These are phyloP conservation scores for Morpho deidamia DNA, from an alignment of 2,888 invertebrate species.

Conservation along the genomic window DNA sequence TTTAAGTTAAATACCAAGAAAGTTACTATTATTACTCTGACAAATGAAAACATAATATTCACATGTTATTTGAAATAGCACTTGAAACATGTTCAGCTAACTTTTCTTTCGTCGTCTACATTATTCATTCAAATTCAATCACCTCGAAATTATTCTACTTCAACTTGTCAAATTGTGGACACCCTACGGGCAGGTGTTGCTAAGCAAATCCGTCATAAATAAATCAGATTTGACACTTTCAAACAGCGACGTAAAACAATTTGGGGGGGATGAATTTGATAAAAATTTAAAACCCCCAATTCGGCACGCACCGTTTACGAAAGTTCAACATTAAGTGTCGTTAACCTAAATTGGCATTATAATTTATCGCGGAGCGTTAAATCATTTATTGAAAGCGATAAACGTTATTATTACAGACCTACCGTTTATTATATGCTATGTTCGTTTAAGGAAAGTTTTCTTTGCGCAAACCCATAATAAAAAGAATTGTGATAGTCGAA, in stretches of 20 bases:
- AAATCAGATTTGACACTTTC: conserved; percentile 67
- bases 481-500: too few relatives aligned
- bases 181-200: conserved; percentile 48
- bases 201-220: conserved; percentile 64
- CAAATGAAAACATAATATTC: too few relatives aligned
- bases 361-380: conserved; percentile 13
- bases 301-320: conserved; percentile 19
- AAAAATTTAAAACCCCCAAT: conserved; percentile 24
- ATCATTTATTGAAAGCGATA: conserved; percentile 10
- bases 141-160: background rate
- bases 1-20: too few relatives aligned
- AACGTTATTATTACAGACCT: conserved; percentile 1
- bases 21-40: too few relatives aligned
- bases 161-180: conserved; percentile 10
- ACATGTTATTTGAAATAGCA: too few relatives aligned
- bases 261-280: conserved; percentile 33
- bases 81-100: too few relatives aligned
- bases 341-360: conserved; percentile 21
- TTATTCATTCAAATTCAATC: too few relatives aligned
- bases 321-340: conserved; percentile 17
- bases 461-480: too few relatives aligned
- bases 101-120: too few relatives aligned
- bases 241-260: conserved; percentile 53
- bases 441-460: background rate
- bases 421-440: background rate